These are phyloP conservation scores for Montifringilla adamsi DNA, from an alignment of 2,113 vertebrate genomes.

Conservation along the genomic window DNA sequence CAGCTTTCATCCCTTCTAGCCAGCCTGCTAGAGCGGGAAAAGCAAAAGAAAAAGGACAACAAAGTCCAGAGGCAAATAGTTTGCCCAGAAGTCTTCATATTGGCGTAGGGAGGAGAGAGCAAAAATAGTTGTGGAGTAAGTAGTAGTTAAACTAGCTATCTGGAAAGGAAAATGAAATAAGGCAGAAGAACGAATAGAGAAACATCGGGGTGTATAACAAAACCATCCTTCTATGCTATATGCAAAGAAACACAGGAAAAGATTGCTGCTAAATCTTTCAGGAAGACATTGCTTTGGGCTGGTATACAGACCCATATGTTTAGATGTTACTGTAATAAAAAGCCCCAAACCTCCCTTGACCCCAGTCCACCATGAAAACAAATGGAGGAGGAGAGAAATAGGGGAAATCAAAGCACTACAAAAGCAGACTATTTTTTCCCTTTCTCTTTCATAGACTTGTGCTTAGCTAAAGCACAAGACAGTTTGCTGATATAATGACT, in stretches of 20 bases:
- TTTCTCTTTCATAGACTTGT: background rate
- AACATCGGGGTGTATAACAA: background rate
- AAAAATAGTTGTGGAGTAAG: background rate
- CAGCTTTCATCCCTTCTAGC: background rate
- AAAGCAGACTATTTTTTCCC: background rate
- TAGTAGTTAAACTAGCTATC: background rate
- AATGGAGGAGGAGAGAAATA: background rate
- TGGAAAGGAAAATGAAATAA: background rate
- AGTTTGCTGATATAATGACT: background rate
- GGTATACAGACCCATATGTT: accelerated
- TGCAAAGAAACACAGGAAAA: background rate
- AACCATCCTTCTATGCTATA: background rate
- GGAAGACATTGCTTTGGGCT: background rate
- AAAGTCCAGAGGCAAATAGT: background rate
- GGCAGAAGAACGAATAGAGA: background rate
- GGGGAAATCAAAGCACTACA: background rate
- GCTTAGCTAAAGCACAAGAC: background rate
- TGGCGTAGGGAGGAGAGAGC: background rate
- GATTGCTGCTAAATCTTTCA: background rate
- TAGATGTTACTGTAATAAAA: background rate
- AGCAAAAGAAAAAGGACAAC: background rate
- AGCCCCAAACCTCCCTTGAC: background rate
- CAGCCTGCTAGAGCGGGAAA: background rate
- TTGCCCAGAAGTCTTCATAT: background rate
- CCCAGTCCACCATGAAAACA: background rate